phyloP scores from a whole-genome alignment of 2,113 vertebrate genomes.

The Pterocles burchelli region DNA sequence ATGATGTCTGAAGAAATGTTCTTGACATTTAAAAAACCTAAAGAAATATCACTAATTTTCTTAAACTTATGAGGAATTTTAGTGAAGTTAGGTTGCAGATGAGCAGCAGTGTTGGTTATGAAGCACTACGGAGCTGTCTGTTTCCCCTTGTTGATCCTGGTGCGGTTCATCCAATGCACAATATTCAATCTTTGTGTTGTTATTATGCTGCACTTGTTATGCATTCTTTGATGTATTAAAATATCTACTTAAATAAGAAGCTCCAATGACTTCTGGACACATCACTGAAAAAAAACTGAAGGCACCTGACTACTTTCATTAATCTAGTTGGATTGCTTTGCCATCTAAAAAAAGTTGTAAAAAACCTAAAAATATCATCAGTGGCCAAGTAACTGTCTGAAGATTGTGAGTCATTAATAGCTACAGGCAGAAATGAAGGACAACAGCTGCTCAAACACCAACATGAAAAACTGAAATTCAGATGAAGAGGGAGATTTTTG shows the following conservation, averaged over 20 bases:
- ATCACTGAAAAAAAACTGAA: not conserved
- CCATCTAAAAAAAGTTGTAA: constrained; percentile 33
- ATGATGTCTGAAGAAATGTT: not conserved
- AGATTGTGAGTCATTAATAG: constrained; percentile 57
- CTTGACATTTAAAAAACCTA: not conserved
- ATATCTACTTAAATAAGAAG: not conserved
- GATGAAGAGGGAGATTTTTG: not conserved
- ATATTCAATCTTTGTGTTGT: not conserved
- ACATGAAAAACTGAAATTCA: not conserved
- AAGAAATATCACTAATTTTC: not conserved
- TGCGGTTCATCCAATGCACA: not conserved
- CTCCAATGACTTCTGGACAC: not conserved
- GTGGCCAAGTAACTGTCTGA: constrained; percentile 43
- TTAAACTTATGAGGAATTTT: not conserved
- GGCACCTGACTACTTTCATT: constrained; percentile 18
- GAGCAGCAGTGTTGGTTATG: not conserved
- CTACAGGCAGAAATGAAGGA: constrained; percentile 34
- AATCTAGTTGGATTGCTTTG: constrained; percentile 35
- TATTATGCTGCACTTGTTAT: not conserved
- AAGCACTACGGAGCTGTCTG: not conserved
- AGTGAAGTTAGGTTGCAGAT: not conserved
- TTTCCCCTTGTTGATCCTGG: not conserved
- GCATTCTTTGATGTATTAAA: not conserved
- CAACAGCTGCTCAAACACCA: constrained; percentile 24
- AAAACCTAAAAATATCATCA: constrained; percentile 51